Conservation (phyloP, 2,113 vertebrate species). For the Otus sunia region DNA sequence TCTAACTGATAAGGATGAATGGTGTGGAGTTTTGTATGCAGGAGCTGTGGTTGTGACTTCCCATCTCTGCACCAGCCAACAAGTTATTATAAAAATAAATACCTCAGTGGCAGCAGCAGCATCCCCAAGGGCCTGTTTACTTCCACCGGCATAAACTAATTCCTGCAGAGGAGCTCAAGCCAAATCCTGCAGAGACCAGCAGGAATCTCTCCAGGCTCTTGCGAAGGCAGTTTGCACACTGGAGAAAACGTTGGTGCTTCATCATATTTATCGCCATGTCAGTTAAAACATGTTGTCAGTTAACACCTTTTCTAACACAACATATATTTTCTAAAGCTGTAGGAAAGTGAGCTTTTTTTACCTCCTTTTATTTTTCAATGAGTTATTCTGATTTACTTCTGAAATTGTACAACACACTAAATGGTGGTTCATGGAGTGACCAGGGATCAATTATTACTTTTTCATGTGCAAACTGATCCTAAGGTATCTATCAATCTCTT, state of each 20-base stretch:
- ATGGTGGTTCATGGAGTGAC: background rate
- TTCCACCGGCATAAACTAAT: conserved; percentile 27
- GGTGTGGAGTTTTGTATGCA: background rate
- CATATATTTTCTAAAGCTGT: conserved; percentile 8
- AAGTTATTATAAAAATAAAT: conserved; percentile 55
- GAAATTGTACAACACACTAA: background rate
- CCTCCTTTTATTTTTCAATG: conserved; percentile 11
- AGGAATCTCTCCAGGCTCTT: conserved; percentile 29
- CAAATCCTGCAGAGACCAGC: conserved; percentile 42
- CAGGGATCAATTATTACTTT: conserved; percentile 32
- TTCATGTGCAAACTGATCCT: background rate
- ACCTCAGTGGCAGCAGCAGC: conserved; percentile 7
- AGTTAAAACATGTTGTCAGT: conserved; percentile 32
- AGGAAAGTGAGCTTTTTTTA: background rate
- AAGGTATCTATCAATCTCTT: background rate
- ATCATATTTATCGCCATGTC: conserved; percentile 46
- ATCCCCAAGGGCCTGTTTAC: conserved; percentile 9
- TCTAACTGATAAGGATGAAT: background rate
- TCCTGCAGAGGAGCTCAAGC: conserved; percentile 45
- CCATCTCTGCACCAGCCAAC: background rate
- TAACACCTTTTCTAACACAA: conserved; percentile 46
- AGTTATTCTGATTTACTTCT: conserved; percentile 39
- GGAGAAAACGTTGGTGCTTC: background rate
- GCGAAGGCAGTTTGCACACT: background rate
- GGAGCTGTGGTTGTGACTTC: background rate